These are phyloP conservation scores for Tapirus terrestris DNA, from an alignment of 2,113 vertebrate genomes.

Conservation along the genomic window DNA sequence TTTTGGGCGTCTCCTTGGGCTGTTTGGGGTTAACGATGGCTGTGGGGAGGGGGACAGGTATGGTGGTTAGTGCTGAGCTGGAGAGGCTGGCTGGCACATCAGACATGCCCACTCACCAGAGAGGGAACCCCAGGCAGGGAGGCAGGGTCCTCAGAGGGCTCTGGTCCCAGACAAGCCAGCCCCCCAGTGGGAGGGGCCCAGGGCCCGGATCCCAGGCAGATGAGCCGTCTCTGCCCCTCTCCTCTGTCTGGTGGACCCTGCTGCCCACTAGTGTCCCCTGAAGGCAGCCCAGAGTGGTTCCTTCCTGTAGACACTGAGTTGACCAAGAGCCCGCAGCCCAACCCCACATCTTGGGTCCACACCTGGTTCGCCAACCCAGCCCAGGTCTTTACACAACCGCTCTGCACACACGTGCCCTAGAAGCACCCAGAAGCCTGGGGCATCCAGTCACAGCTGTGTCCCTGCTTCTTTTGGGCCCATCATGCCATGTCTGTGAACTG, in stretches of 20 bases:
- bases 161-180: background rate
- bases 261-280: background rate
- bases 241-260: too few species aligned
- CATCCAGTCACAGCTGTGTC: rapidly evolving
- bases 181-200: background rate
- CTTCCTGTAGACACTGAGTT: background rate
- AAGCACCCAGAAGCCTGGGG: background rate
- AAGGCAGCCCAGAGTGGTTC: background rate
- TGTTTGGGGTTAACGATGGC: slow-evolving; percentile 98
- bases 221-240: rapidly evolving
- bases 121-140: rapidly evolving
- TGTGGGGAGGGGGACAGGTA: slow-evolving; percentile 82
- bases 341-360: background rate
- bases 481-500: too few species aligned
- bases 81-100: too few species aligned
- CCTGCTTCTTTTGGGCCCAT: background rate
- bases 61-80: rapidly evolving
- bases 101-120: background rate
- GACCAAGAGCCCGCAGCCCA: rapidly evolving
- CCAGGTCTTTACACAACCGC: background rate
- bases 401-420: rapidly evolving
- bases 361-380: too few species aligned
- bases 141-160: background rate
- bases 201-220: background rate
- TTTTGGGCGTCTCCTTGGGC: slow-evolving; percentile 97